Percentiles rank a stretch among this genome's conserved stretches.
Conservation (phyloP, 92 coral and sea anemone species). For the Ricordea florida region DNA sequence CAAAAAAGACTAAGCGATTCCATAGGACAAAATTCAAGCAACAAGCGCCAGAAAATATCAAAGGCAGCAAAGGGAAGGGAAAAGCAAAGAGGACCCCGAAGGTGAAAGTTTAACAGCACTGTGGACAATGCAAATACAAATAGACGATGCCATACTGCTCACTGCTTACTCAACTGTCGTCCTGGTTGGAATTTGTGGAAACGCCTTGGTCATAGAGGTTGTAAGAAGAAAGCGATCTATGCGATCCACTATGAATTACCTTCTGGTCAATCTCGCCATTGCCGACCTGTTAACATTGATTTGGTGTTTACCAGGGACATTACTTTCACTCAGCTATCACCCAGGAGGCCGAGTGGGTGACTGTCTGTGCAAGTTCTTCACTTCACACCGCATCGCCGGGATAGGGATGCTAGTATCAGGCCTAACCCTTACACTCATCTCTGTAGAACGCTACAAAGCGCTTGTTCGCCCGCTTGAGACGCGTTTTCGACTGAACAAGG, state of each 20-base stretch:
- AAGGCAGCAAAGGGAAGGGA: no score
- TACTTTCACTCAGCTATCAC: slow-evolving; percentile 26
- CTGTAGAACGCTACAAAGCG: slow-evolving; percentile 81
- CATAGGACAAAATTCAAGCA: no score
- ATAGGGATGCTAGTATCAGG: slow-evolving; percentile 74
- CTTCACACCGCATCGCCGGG: slow-evolving; percentile 59
- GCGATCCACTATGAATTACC: slow-evolving; percentile 73
- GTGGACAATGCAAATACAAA: slow-evolving; percentile 5
- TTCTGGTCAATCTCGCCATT: slow-evolving; percentile 72
- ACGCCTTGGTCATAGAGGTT: slow-evolving; percentile 60
- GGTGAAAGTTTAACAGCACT: background rate
- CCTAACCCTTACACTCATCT: slow-evolving; percentile 73
- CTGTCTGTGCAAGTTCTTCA: slow-evolving; percentile 77
- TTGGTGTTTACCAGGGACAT: slow-evolving; percentile 70
- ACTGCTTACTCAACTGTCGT: slow-evolving; percentile 54
- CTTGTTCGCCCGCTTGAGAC: slow-evolving; percentile 53
- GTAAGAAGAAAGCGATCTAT: slow-evolving; percentile 61
- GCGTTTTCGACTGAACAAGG: slow-evolving; percentile 42
- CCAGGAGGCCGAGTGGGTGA: slow-evolving; percentile 51
- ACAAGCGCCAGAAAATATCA: no score
- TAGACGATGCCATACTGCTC: slow-evolving; percentile 18
- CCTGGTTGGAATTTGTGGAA: slow-evolving; percentile 69
- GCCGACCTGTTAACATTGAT: slow-evolving; percentile 67
- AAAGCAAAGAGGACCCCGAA: no score
- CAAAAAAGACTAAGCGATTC: no score